These are phyloP conservation scores for Calliphora vicina DNA, from an alignment of 1,140 invertebrate species.

Conservation along the genomic window DNA sequence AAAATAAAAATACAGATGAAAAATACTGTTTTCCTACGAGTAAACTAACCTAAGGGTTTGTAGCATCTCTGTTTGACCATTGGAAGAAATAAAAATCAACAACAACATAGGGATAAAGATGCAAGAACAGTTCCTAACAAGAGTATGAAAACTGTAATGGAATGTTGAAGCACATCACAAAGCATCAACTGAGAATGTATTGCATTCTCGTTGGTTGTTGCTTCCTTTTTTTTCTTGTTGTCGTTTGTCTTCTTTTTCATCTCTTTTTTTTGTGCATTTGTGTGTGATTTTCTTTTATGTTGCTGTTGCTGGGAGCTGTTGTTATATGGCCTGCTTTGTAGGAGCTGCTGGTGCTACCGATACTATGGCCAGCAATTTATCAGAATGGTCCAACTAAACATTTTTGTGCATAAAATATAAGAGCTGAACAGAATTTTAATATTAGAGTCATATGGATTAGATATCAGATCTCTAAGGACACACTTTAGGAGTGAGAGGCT, in stretches of 20 bases:
- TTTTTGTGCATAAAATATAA: no score
- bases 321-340: background rate
- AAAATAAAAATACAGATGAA: background rate
- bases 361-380: no score
- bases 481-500: no score
- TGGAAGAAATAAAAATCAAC: background rate
- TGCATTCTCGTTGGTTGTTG: background rate
- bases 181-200: slow-evolving; percentile 5
- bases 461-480: no score
- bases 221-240: background rate
- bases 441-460: no score
- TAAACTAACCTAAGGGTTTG: background rate
- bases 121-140: background rate
- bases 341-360: no score
- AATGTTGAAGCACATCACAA: background rate
- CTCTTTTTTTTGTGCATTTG: background rate
- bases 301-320: background rate
- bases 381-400: no score
- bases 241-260: background rate
- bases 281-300: background rate
- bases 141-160: background rate
- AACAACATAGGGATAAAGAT: background rate
- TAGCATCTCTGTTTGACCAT: background rate
- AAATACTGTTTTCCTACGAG: background rate
- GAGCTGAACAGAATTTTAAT: no score